Conservation (phyloP, 2,113 vertebrate genomes). For the Cyprinodon tularosa region DNA sequence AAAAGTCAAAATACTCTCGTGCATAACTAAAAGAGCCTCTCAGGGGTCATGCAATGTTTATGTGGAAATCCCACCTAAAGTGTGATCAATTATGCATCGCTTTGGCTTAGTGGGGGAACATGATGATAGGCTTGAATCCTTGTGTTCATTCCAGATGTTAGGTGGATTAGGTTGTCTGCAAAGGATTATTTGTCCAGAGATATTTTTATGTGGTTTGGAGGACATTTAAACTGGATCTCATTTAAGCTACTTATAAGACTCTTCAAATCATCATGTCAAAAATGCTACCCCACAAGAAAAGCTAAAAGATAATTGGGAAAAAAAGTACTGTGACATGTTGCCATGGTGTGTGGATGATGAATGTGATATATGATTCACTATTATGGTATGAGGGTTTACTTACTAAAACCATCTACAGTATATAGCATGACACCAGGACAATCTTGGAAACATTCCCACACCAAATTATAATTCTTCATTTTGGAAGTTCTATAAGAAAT, state of each 20-base stretch:
- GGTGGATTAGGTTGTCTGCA: conserved; percentile 41
- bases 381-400: background rate
- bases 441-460: background rate
- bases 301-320: background rate
- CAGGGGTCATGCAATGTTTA: conserved; percentile 34
- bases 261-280: too few relatives aligned
- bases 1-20: conserved; percentile 31
- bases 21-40: conserved; percentile 33
- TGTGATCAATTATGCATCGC: conserved; percentile 36
- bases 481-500: too few relatives aligned
- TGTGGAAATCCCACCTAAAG: conserved; percentile 51
- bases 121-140: conserved; percentile 46
- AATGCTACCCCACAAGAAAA: too few relatives aligned
- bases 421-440: background rate
- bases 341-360: background rate
- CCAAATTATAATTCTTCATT: too few relatives aligned
- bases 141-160: conserved; percentile 47
- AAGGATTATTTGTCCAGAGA: conserved; percentile 28
- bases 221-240: conserved; percentile 22
- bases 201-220: conserved; percentile 8
- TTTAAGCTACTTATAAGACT: background rate
- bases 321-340: background rate
- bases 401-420: background rate
- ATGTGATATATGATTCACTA: conserved; percentile 5
- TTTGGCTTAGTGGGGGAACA: conserved; percentile 24